Evolutionary conservation across 2,888 invertebrate species (phyloP).

Genomic region (Cantharis nigra): DNA sequence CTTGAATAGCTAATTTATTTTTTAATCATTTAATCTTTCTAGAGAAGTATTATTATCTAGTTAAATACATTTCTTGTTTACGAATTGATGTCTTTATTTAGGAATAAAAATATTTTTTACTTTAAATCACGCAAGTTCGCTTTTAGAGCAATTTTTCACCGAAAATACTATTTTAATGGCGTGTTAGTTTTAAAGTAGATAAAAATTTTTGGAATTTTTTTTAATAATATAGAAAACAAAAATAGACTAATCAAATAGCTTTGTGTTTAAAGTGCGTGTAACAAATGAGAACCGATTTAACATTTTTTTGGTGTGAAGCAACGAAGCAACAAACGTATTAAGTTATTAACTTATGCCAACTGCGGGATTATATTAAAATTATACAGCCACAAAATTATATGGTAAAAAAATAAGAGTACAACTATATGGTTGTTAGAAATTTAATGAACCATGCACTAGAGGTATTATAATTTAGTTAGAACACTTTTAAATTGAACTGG

Average conservation of each 20-base stretch:
- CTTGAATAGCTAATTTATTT: neutral
- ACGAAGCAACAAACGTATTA: slow-evolving; percentile 44
- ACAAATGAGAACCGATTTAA: slow-evolving; percentile 13
- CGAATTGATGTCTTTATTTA: neutral
- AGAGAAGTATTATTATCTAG: neutral
- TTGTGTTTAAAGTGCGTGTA: slow-evolving; percentile 7
- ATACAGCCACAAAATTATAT: slow-evolving; percentile 45
- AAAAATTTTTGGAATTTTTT: neutral
- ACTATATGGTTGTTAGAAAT: slow-evolving; percentile 41
- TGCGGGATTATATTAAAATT: slow-evolving; percentile 51
- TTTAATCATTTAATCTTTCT: neutral
- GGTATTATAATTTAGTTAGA: slow-evolving; percentile 26
- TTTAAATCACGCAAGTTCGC: neutral
- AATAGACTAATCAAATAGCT: neutral
- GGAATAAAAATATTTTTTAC: neutral
- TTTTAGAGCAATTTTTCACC: neutral
- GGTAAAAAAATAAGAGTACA: slow-evolving; percentile 38
- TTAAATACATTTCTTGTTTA: neutral
- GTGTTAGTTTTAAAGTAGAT: neutral
- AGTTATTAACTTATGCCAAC: slow-evolving; percentile 51
- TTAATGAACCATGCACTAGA: slow-evolving; percentile 39
- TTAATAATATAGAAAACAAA: neutral
- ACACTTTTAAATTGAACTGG: slow-evolving; percentile 26
- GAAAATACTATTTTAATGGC: neutral
- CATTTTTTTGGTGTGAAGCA: slow-evolving; percentile 13